Evolutionary conservation across 2,113 vertebrate genomes (phyloP), one percentile per base, ranked within the genome.

Genomic region (Sylvia atricapilla): DNA sequence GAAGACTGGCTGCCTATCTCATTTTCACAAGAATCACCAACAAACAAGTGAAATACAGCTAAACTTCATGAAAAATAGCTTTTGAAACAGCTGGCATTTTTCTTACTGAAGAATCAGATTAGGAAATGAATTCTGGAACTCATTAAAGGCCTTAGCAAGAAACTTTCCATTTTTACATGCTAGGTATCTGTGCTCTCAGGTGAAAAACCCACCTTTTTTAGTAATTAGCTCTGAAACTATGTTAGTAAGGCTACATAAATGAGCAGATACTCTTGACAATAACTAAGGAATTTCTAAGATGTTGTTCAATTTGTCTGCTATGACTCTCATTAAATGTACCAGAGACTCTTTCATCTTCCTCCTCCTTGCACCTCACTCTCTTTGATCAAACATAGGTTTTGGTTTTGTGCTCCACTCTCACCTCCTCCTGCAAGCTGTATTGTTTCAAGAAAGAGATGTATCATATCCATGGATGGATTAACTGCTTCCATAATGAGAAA

Each of bases 401-500:
- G 18, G 11, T 39, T 76, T 18, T n/a, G 16, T 41, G 20, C n/a
- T 75, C 20, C 46, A 49, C 15, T 70, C 46, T 58, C 24, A 52
- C 11, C 70, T 75, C 7, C 31, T 43, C 55, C 30, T 18, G 3
- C 22, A 81, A 53, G 13, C 37, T 35, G 25, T 15, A 69, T 33
- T 13, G 14, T 19, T 23, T 44, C 6, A 7, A 22, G 13, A 22
- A 11, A 39, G 25, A 50, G 41, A 7, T n/a, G 16, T 10, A 6
- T n/a, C 5, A 4, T 2, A 1, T 2, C 8, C n/a, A 31, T 6
- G 12, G 8, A 25, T 1, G 7, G 15, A 4, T 24, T 27, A 70
- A 69, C 24, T 55, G 27, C 27, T 52, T n/a, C 66, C 35, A 5
- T 11, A 55, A 75, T 0, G 2, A 85, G 52, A 87, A 83, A 68